Percentiles rank a stretch among this genome's conserved stretches.
Evolutionary conservation across 2,888 invertebrate species (phyloP).

Genomic region (Serrognathus titanus): DNA sequence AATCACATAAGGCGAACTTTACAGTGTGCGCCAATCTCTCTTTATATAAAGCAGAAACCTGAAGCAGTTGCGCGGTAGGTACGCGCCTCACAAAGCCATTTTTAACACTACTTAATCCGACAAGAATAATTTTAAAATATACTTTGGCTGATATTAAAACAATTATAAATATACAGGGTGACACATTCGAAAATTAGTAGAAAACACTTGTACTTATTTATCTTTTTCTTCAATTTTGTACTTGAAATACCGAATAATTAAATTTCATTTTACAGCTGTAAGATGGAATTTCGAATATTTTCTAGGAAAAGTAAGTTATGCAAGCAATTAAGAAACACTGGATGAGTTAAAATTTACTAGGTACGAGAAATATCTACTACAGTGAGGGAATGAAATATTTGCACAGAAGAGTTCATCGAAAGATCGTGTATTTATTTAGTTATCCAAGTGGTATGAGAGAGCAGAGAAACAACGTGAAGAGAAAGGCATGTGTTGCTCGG

Average conservation of each 20-base stretch:
- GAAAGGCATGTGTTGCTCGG: neutral
- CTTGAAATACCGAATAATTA: too few relatives aligned
- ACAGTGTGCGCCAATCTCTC: conserved; percentile 29
- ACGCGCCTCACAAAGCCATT: conserved; percentile 25
- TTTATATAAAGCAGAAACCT: conserved; percentile 32
- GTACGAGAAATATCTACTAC: too few relatives aligned
- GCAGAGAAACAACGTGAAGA: neutral
- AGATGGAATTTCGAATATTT: too few relatives aligned
- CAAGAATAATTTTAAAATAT: conserved; percentile 24
- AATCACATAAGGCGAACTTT: conserved; percentile 38
- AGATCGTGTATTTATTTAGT: neutral
- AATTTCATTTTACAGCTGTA: too few relatives aligned
- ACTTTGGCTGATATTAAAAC: neutral
- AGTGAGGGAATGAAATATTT: neutral
- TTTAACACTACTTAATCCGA: conserved; percentile 29
- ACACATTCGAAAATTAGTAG: too few relatives aligned
- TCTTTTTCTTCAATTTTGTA: neutral
- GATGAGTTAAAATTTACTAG: too few relatives aligned
- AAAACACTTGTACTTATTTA: too few relatives aligned
- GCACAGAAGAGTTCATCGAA: neutral
- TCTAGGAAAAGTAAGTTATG: too few relatives aligned
- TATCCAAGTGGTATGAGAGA: conserved; percentile 1
- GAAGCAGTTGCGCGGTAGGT: conserved; percentile 14
- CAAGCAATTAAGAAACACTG: too few relatives aligned
- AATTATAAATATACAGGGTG: neutral